Percentiles rank a stretch among this genome's conserved stretches.
These are phyloP conservation scores for Mustelus asterias DNA, from an alignment of 2,113 vertebrate genomes.

Conservation along the genomic window DNA sequence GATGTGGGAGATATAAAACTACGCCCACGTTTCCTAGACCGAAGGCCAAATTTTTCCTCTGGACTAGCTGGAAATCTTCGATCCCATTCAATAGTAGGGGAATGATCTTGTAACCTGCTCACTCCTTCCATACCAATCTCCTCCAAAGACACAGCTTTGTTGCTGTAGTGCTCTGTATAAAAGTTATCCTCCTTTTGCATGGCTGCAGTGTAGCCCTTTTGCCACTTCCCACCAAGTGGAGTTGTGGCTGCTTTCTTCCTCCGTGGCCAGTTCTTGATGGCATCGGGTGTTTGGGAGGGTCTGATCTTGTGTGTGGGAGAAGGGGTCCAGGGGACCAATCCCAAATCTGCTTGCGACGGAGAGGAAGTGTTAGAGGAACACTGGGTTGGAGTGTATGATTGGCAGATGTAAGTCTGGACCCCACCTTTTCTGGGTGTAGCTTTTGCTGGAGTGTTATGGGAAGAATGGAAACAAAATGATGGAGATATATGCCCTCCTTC, in stretches of 20 bases:
- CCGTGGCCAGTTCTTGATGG: constrained; percentile 82
- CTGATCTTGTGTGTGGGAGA: constrained; percentile 78
- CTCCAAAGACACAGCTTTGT: constrained; percentile 48
- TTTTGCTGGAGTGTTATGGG: constrained; percentile 61
- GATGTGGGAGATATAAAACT: constrained; percentile 42
- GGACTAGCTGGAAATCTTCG: constrained; percentile 44
- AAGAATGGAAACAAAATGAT: constrained; percentile 53
- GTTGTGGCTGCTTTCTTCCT: constrained; percentile 67
- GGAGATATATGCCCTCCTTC: constrained; percentile 67
- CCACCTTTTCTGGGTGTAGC: constrained; percentile 68
- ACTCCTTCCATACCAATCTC: constrained; percentile 82
- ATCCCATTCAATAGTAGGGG: constrained; percentile 54
- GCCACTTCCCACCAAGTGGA: constrained; percentile 43
- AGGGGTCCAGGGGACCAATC: constrained; percentile 61
- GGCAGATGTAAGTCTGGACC: constrained; percentile 85
- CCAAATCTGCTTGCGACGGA: constrained; percentile 52
- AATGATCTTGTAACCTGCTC: constrained; percentile 65
- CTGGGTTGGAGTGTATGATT: constrained; percentile 79
- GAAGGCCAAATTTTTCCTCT: constrained; percentile 44
- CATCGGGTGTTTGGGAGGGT: constrained; percentile 62
- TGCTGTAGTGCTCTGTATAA: not conserved
- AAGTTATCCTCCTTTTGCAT: constrained; percentile 42
- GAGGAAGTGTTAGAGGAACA: constrained; percentile 57
- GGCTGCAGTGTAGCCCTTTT: constrained; percentile 33
- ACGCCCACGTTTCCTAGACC: constrained; percentile 49